Evolutionary conservation across 2,888 invertebrate genomes (phyloP), one percentile per base, ranked within the genome.

Genomic region (Hoplodrina ambigua): DNA sequence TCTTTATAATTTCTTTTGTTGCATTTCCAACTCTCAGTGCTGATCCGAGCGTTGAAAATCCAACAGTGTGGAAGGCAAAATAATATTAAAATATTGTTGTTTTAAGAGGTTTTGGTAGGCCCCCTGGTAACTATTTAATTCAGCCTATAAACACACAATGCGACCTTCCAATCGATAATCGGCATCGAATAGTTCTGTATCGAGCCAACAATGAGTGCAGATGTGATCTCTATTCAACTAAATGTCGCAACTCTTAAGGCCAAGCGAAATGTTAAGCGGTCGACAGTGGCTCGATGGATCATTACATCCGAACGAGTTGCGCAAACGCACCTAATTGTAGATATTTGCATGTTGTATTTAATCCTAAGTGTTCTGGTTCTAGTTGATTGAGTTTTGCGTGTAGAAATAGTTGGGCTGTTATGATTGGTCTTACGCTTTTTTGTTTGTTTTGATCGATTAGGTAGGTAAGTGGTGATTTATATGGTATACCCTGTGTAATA

Each of bases 241-340:
- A 72, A 81, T 93, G 92, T 92, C 86, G 92, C 86, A 94, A 94
- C 84, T 69, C 74, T 78, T 91, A 91, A 94, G 94, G 94, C 91
- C 93, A 87, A 80, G 82, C 88, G 80, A 94, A 94, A 94, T 94
- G 94, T 91, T 94, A 94, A 92, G 93, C 92, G 93, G 93, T 91
- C 91, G 89, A 69, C 79, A 74, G 82, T 83, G 85, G 85, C 87
- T 81, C 85, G 89, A 91, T 90, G 89, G 88, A 91, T 92, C 90
- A 89, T 91, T 91, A 91, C 87, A 86, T 86, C 83, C 73, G 83
- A 83, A 60, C 62, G 50, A 62, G 72, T 81, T 80, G 80, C 80
- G 68, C 77, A 86, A 92, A 91, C 78, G 46, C 63, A 71, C 58
- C 80, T 83, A 80, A 83, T 86, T 86, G 79, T 81, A 79, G 60